Evolutionary conservation across 2,797 vertebrate species (phyloP).

Genomic region (Bradypodion pumilum): DNA sequence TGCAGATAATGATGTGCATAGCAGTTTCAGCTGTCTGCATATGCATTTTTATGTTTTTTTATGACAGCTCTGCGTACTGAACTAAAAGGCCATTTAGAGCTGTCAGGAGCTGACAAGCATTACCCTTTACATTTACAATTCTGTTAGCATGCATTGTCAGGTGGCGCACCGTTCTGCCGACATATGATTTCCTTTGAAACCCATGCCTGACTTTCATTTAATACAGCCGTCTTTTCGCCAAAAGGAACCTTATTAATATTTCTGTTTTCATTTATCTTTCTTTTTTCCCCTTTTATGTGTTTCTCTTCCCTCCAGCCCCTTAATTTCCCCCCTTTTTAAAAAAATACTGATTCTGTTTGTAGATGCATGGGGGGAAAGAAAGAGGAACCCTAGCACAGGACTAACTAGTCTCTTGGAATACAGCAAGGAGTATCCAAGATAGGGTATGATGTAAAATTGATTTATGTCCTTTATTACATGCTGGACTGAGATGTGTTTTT

Average conservation of each 20-base stretch:
- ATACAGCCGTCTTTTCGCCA: constrained; percentile 80
- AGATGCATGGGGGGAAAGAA: constrained; percentile 21
- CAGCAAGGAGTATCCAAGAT: constrained; percentile 56
- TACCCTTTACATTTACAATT: constrained; percentile 88
- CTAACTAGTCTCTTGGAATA: constrained; percentile 58
- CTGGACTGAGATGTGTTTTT: constrained; percentile 35
- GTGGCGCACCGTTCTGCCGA: constrained; percentile 80
- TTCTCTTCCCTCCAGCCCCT: constrained; percentile 45
- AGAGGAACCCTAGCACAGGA: constrained; percentile 40
- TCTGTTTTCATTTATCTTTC: constrained; percentile 77
- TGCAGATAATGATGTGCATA: constrained; percentile 86
- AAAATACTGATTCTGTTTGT: constrained; percentile 48
- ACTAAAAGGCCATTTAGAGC: constrained; percentile 88
- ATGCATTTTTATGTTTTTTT: constrained; percentile 88
- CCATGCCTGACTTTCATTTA: constrained; percentile 87
- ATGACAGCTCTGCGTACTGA: constrained; percentile 85
- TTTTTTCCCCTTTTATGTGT: constrained; percentile 69
- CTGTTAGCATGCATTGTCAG: constrained; percentile 84
- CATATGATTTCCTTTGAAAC: constrained; percentile 85
- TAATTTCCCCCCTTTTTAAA: constrained; percentile 52
- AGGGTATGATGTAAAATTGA: constrained; percentile 60
- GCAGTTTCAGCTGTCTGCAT: constrained; percentile 87
- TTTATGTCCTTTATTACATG: constrained; percentile 64
- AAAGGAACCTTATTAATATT: constrained; percentile 76
- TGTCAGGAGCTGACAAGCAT: constrained; percentile 88